phyloP scores from a whole-genome alignment of 2,113 vertebrate species.

The Erpornis zantholeuca region DNA sequence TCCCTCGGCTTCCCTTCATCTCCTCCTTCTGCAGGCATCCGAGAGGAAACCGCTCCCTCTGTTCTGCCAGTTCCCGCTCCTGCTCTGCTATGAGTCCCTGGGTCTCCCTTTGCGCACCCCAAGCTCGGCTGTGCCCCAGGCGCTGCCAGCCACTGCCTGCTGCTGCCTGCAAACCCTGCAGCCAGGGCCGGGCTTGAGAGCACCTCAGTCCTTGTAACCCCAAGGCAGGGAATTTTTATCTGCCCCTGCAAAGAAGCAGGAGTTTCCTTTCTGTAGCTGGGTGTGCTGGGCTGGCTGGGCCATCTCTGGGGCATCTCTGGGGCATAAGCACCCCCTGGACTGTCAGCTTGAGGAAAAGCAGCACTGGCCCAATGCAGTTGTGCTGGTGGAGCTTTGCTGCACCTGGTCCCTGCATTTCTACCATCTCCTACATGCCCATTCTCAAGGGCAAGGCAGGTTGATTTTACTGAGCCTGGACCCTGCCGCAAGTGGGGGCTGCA shows the following conservation, averaged over 20 bases:
- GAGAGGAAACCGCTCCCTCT: not conserved
- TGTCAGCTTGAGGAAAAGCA: not conserved
- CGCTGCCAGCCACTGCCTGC: not conserved
- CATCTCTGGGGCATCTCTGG: too few species aligned
- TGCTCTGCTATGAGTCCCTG: accelerated
- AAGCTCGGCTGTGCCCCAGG: not conserved
- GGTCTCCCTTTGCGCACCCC: not conserved
- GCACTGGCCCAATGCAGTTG: not conserved
- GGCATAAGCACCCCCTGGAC: too few species aligned
- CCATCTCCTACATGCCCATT: not conserved
- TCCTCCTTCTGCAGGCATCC: not conserved
- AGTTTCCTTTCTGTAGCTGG: not conserved
- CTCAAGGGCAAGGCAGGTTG: not conserved
- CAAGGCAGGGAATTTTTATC: not conserved
- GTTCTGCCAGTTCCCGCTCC: not conserved
- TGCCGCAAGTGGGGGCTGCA: accelerated
- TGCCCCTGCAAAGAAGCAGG: not conserved
- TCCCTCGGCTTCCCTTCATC: not conserved
- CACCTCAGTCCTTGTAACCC: not conserved
- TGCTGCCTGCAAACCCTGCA: not conserved
- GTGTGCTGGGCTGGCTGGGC: not conserved
- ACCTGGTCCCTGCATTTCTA: not conserved
- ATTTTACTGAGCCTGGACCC: not conserved
- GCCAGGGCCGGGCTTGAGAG: not conserved
- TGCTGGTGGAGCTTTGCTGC: not conserved